Evolutionary conservation across 2,888 invertebrate species (phyloP).

Genomic region (Panopea generosa): DNA sequence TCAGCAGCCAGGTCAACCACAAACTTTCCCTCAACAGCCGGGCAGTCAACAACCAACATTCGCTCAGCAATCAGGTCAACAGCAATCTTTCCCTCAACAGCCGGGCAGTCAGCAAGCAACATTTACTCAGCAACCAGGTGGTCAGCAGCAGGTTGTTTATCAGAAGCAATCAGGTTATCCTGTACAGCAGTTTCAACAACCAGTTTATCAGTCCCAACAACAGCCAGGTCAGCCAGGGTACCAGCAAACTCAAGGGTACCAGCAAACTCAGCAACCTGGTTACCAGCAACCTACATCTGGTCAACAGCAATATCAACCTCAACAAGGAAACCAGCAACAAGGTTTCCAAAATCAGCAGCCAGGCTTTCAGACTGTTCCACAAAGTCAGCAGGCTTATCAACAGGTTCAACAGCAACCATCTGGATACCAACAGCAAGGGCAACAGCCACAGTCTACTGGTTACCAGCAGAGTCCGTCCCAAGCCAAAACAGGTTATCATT

Average conservation of each 20-base stretch:
- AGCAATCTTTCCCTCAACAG: background rate
- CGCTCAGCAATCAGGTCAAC: constrained; percentile 9
- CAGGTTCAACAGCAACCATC: background rate
- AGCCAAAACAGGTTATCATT: constrained; percentile 10
- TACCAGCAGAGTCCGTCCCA: constrained; percentile 5
- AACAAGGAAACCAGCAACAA: constrained; percentile 15
- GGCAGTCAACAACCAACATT: constrained; percentile 23
- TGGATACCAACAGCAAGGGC: constrained; percentile 1
- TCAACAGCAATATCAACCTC: constrained; percentile 5
- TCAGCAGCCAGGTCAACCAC: too few relatives aligned
- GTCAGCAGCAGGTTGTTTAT: background rate
- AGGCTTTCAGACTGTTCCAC: background rate
- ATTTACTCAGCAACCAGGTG: constrained; percentile 12
- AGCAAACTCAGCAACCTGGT: constrained; percentile 1
- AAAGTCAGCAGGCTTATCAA: constrained; percentile 6
- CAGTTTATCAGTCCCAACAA: background rate
- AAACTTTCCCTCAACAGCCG: constrained; percentile 7
- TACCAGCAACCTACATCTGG: constrained; percentile 3
- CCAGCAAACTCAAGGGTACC: constrained; percentile 8
- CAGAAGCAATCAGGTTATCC: background rate
- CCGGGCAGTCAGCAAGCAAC: constrained; percentile 24
- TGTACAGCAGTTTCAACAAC: background rate
- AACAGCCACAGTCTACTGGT: background rate
- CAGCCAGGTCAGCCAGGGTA: constrained; percentile 1
- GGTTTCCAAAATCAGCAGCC: too few relatives aligned